Conservation (phyloP, 2,888 invertebrate species). For the Orthonevra nobilis region DNA sequence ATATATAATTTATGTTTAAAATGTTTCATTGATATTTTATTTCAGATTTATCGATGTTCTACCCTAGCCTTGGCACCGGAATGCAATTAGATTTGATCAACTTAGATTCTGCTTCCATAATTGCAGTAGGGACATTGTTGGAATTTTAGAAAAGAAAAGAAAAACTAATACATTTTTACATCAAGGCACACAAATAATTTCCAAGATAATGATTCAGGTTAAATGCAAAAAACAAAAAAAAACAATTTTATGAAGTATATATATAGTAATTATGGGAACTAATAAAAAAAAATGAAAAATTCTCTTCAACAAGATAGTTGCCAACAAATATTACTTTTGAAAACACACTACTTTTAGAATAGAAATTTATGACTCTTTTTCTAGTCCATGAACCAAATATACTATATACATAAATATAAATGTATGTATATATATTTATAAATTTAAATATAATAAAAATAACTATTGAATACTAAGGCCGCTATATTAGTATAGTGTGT, state of each 20-base stretch:
- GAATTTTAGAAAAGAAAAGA: constrained; percentile 23
- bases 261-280: background rate
- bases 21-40: background rate
- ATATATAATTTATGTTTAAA: no score
- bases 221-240: no score
- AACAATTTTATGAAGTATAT: no score
- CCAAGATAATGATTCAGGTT: constrained; percentile 38
- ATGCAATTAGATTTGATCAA: constrained; percentile 45
- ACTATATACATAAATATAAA: constrained; percentile 41
- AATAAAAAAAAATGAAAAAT: constrained; percentile 13
- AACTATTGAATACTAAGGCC: constrained; percentile 35
- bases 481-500: constrained; percentile 44
- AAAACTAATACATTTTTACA: constrained; percentile 7
- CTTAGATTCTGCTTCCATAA: constrained; percentile 59
- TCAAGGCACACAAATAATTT: constrained; percentile 14
- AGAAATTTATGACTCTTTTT: constrained; percentile 27
- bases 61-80: constrained; percentile 46
- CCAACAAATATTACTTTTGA: constrained; percentile 19
- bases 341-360: constrained; percentile 24
- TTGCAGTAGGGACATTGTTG: constrained; percentile 30
- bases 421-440: no score
- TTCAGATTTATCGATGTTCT: constrained; percentile 51
- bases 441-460: no score
- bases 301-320: constrained; percentile 34
- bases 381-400: constrained; percentile 69